Conservation (phyloP, 1,140 invertebrate genomes). For the Diprion similis region DNA sequence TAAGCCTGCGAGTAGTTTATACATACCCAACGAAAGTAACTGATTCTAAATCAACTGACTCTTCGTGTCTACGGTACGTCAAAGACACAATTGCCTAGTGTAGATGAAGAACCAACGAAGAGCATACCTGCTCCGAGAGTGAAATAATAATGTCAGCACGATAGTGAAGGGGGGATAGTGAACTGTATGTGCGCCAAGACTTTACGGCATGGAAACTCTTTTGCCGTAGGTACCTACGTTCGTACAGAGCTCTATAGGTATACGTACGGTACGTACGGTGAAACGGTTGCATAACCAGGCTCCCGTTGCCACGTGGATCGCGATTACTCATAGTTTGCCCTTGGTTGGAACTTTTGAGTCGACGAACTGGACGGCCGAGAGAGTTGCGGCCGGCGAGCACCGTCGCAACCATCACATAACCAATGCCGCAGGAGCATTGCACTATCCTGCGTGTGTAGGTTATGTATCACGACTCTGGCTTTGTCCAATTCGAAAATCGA, state of each 20-base stretch:
- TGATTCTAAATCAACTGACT: no score
- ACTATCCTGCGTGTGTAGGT: neutral
- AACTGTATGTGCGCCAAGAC: neutral
- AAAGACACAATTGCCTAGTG: no score
- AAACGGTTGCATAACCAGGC: conserved; percentile 2
- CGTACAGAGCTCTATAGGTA: neutral
- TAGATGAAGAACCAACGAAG: no score
- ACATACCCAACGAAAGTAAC: no score
- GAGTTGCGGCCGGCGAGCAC: neutral
- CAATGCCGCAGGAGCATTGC: neutral
- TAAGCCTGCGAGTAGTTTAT: no score
- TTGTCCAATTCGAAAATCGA: no score
- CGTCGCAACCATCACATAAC: neutral
- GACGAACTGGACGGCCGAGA: neutral
- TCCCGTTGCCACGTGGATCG: conserved; percentile 6
- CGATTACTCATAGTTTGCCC: conserved; percentile 7
- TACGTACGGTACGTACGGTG: no score
- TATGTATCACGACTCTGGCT: no score
- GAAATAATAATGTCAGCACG: neutral
- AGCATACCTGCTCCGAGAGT: neutral
- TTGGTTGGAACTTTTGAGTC: conserved; percentile 2
- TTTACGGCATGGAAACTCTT: neutral
- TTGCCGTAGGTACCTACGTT: neutral
- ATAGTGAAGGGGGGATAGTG: neutral
- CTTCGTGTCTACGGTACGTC: no score